These are phyloP conservation scores for Nematostella vectensis DNA, from an alignment of 92 coral and sea anemone genomes.

Conservation along the genomic window DNA sequence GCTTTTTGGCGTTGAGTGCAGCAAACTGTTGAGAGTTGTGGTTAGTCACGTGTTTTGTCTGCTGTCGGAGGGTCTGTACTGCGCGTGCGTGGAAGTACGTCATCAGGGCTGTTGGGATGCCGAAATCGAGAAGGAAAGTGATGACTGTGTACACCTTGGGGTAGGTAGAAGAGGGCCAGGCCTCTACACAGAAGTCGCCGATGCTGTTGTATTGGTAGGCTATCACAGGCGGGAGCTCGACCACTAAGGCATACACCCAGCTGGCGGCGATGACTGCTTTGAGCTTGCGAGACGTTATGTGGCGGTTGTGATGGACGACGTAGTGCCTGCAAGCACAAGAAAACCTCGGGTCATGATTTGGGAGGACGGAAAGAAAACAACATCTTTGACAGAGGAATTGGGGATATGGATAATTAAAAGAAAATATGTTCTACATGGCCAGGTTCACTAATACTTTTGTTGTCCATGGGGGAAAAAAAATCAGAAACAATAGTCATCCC, in stretches of 20 bases:
- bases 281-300: constrained; percentile 5
- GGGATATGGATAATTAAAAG: too few species aligned
- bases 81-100: constrained; percentile 5
- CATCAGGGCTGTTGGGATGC: constrained; percentile 5
- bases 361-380: too few species aligned
- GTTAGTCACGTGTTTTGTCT: not conserved
- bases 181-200: constrained; percentile 8
- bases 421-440: too few species aligned
- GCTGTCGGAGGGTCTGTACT: not conserved
- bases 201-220: constrained; percentile 2
- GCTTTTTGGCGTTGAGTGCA: constrained; percentile 6
- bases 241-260: constrained; percentile 13
- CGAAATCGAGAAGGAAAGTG: constrained; percentile 14
- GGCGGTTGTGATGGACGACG: constrained; percentile 2
- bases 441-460: too few species aligned
- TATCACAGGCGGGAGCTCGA: constrained; percentile 9
- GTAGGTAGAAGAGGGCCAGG: constrained; percentile 4
- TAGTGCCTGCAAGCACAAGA: too few species aligned
- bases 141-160: constrained; percentile 8
- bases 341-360: too few species aligned
- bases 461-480: too few species aligned
- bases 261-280: constrained; percentile 1
- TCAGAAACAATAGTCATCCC: too few species aligned
- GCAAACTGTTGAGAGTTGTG: constrained; percentile 2
- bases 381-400: too few species aligned